A percentile compares a stretch with the other conserved stretches of the same genome.
Conservation (phyloP, 2,797 vertebrate genomes). For the Chaenodraco wilsoni region DNA sequence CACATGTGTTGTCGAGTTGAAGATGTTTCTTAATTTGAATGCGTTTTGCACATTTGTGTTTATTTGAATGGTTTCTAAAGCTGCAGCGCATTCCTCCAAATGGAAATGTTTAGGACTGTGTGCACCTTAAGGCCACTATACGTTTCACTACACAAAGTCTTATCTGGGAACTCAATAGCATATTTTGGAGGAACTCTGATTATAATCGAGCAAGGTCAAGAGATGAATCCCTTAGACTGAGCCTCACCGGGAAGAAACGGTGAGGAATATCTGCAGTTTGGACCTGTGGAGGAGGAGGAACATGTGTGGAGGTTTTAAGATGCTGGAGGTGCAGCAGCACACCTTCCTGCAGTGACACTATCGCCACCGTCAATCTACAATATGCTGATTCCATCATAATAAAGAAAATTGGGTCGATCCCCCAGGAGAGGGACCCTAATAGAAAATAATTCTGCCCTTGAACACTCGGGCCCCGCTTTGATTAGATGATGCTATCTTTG, state of each 20-base stretch:
- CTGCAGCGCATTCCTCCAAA: no score
- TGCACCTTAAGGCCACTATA: no score
- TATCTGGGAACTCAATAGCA: constrained; percentile 46
- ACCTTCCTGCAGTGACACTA: constrained; percentile 83
- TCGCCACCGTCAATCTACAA: constrained; percentile 87
- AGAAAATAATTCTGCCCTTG: constrained; percentile 91
- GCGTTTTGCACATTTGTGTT: no score
- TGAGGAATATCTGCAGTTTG: constrained; percentile 19
- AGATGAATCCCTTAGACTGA: constrained; percentile 30
- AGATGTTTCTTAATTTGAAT: no score
- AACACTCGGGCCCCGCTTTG: constrained; percentile 86
- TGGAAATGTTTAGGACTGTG: no score
- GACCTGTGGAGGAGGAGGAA: constrained; percentile 10
- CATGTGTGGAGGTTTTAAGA: constrained; percentile 72
- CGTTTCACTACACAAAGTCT: constrained; percentile 1
- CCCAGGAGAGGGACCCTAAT: constrained; percentile 85
- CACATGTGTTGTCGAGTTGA: no score
- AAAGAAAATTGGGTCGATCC: constrained; percentile 92
- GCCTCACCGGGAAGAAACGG: constrained; percentile 4
- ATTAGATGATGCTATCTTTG: constrained; percentile 92
- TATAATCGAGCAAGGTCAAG: constrained; percentile 55
- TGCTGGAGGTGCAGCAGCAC: constrained; percentile 73
- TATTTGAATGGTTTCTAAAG: no score
- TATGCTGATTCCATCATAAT: constrained; percentile 94
- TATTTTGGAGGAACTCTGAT: constrained; percentile 51